These are phyloP conservation scores for Chauna torquata DNA, from an alignment of 2,113 vertebrate species.

Conservation along the genomic window DNA sequence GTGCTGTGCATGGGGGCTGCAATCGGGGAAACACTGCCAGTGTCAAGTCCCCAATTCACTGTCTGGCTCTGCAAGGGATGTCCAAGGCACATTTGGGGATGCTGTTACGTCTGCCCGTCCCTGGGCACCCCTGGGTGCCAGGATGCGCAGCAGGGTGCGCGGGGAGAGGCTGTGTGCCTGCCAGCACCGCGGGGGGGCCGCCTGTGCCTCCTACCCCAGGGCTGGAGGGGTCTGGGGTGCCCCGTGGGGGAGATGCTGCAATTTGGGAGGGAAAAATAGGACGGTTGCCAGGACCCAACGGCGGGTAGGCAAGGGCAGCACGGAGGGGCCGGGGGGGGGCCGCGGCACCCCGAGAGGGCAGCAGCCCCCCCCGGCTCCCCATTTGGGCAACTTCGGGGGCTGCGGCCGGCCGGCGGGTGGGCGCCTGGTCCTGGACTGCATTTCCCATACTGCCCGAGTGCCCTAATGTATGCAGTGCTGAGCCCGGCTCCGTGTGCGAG, in stretches of 20 bases:
- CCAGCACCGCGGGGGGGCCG: neutral
- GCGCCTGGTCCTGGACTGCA: slow-evolving; percentile 77
- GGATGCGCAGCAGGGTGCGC: neutral
- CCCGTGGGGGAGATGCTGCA: neutral
- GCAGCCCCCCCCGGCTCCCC: neutral
- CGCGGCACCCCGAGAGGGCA: neutral
- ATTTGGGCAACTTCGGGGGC: neutral
- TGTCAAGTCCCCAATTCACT: neutral
- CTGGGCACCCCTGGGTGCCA: neutral
- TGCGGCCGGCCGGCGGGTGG: neutral
- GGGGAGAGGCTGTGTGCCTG: neutral
- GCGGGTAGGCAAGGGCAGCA: neutral
- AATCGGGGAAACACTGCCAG: neutral
- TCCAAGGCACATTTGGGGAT: neutral
- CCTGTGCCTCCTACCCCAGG: neutral
- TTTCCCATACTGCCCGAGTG: slow-evolving; percentile 85
- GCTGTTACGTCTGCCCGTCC: neutral
- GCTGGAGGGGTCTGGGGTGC: neutral
- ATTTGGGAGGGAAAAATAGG: neutral
- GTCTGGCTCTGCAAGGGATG: neutral
- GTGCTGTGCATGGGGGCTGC: neutral
- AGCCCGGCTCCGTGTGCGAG: slow-evolving; percentile 72
- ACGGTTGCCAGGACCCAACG: neutral
- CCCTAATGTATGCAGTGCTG: slow-evolving; percentile 86
- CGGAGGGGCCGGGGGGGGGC: neutral